A percentile compares a stretch with the other conserved stretches of the same genome.
These are phyloP conservation scores for Papilio machaon DNA, from an alignment of 1,140 invertebrate genomes.

Conservation along the genomic window DNA sequence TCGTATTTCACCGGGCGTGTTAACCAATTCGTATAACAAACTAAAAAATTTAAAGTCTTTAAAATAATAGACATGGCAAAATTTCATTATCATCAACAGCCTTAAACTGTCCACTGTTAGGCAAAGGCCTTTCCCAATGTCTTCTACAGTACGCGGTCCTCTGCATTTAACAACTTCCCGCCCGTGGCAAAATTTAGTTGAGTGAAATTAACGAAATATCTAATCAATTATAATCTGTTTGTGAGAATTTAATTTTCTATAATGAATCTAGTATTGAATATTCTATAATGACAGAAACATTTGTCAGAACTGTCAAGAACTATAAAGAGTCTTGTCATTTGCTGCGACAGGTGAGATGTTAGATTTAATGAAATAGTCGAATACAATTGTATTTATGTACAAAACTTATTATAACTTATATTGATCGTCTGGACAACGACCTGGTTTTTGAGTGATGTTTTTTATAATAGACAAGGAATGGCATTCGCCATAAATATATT, in stretches of 20 bases:
- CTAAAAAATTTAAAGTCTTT: neutral
- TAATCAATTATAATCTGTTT: slow-evolving; percentile 16
- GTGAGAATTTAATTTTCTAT: neutral
- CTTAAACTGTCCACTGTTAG: no score
- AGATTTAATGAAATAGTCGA: neutral
- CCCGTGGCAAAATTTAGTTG: neutral
- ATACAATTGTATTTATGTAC: neutral
- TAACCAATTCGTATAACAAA: no score
- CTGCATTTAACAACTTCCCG: no score
- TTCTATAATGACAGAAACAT: neutral
- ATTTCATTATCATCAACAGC: no score
- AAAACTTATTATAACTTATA: no score
- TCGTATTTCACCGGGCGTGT: no score
- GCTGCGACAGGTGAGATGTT: neutral
- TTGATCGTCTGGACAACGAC: no score
- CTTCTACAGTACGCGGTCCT: no score
- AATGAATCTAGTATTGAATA: neutral
- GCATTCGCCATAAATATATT: no score
- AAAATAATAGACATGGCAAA: neutral
- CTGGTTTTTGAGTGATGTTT: no score
- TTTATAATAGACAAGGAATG: no score
- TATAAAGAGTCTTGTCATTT: neutral
- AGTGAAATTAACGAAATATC: neutral
- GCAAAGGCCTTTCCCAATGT: no score
- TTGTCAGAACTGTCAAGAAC: slow-evolving; percentile 10